Evolutionary conservation across 2,113 vertebrate species (phyloP).

Genomic region (Octodon degus): DNA sequence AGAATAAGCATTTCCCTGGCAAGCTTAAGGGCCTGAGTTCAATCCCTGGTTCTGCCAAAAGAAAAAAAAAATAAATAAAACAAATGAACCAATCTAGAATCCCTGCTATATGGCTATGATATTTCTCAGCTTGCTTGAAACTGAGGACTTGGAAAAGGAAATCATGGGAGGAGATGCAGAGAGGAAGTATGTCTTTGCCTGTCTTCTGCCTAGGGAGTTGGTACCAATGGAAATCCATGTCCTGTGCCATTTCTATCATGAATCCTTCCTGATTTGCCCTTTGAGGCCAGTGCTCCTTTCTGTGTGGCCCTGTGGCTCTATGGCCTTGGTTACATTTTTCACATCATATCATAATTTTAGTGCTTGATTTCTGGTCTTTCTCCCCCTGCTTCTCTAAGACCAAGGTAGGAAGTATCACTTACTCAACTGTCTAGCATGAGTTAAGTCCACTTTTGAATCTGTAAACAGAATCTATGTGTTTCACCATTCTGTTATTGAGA

Average conservation of each 20-base stretch:
- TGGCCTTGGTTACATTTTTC: neutral
- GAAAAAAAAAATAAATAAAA: neutral
- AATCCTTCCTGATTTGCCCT: constrained; percentile 21
- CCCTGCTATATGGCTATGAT: neutral
- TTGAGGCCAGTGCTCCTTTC: neutral
- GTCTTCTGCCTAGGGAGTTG: neutral
- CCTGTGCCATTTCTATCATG: too few relatives aligned
- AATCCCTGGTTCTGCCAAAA: too few relatives aligned
- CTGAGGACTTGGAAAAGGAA: neutral
- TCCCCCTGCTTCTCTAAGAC: neutral
- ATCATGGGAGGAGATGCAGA: neutral
- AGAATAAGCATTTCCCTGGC: too few relatives aligned
- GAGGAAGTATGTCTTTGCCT: neutral
- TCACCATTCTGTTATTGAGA: neutral
- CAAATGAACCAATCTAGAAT: neutral
- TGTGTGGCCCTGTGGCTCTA: neutral
- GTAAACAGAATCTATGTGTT: neutral
- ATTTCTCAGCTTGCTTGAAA: neutral
- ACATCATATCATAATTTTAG: neutral
- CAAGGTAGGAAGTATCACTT: neutral
- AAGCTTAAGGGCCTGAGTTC: too few relatives aligned
- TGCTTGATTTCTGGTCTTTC: neutral
- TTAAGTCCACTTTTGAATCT: neutral
- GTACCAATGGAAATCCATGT: neutral
- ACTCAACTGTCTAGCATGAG: neutral